Conservation (phyloP, 1,140 invertebrate genomes). For the Ylistrum balloti region DNA sequence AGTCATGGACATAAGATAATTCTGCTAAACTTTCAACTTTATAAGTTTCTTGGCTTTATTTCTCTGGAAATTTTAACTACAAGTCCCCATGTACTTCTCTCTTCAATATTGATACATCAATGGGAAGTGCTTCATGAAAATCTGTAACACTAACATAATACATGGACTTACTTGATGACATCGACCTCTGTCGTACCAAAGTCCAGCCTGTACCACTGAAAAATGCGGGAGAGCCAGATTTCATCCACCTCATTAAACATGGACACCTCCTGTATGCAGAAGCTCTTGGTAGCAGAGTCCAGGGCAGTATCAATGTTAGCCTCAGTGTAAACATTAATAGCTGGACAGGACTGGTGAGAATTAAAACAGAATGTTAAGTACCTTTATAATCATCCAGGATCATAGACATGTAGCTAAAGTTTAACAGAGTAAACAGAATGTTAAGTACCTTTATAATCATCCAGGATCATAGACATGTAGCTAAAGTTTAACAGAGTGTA, state of each 20-base stretch:
- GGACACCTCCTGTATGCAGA: conserved; percentile 79
- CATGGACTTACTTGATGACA: conserved; percentile 72
- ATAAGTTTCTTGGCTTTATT: too few relatives aligned
- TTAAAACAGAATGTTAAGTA: not conserved
- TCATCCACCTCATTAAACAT: conserved; percentile 71
- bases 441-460: too few relatives aligned
- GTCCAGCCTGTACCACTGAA: conserved; percentile 81
- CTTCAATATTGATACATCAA: too few relatives aligned
- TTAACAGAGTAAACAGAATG: not conserved
- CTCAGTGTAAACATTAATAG: conserved; percentile 79
- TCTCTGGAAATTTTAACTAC: too few relatives aligned
- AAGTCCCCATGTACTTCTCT: too few relatives aligned
- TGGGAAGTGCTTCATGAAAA: too few relatives aligned
- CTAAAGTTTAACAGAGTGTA: too few relatives aligned
- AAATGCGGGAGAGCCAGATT: conserved; percentile 78
- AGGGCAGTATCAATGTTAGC: conserved; percentile 77
- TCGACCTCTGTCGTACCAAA: conserved; percentile 79
- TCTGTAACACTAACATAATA: too few relatives aligned
- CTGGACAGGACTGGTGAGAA: conserved; percentile 80
- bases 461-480: too few relatives aligned
- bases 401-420: too few relatives aligned
- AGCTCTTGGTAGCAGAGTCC: conserved; percentile 75
- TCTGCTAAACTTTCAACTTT: not conserved
- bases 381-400: too few relatives aligned
- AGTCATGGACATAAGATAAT: not conserved